Base-by-base conservation (phyloP, 2,797 vertebrate species). In the Miichthys miiuy region DNA sequence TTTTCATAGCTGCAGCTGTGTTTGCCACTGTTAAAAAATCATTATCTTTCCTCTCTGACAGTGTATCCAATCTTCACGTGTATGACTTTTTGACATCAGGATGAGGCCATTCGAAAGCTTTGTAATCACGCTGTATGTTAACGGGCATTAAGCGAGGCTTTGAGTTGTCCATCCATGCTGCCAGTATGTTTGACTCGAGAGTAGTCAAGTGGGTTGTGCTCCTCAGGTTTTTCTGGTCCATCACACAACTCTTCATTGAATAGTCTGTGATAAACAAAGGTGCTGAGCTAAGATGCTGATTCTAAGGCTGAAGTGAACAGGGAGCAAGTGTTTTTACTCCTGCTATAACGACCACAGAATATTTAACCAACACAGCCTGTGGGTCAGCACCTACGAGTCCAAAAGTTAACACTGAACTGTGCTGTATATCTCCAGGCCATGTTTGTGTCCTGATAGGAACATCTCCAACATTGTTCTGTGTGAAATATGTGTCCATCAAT, bases 201-300 rank as follows among this genome's bases (percentile, higher is more conserved):
- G 78, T 25, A 83, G 62, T 82, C 64, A 68, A 79, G 50, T 71
- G 73, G 46, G 21, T 48, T 25, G 56, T 55, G 64, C 62, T 73
- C 23, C 46, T 85, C 51, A 3, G 48, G 63, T 68, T 82, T 77
- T 75, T 63, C 64, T 70, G 75, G 73, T 79, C 70, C 72, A 72
- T 64, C 62, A 17, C 60, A 55, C 6, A 17, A 72, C 79, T 72
- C 21, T 57, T 60, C 10, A 13, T 27, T 82, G 54, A 83, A 80
- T 57, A 56, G 70, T 73, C 61, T 58, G 55, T 30, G 56, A 38
- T 47, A 67, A 84, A 87, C 46, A 80, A 79, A 71, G 87, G 87
- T 91, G 89, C 91, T 86, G 68, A 78, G 72, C 38, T 77, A 55
- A 85, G 51, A 72, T 57, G 75, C 70, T 79, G 67, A 16, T 63